phyloP scores from a whole-genome alignment of 2,113 vertebrate genomes.

The Lichenostomus cassidix region DNA sequence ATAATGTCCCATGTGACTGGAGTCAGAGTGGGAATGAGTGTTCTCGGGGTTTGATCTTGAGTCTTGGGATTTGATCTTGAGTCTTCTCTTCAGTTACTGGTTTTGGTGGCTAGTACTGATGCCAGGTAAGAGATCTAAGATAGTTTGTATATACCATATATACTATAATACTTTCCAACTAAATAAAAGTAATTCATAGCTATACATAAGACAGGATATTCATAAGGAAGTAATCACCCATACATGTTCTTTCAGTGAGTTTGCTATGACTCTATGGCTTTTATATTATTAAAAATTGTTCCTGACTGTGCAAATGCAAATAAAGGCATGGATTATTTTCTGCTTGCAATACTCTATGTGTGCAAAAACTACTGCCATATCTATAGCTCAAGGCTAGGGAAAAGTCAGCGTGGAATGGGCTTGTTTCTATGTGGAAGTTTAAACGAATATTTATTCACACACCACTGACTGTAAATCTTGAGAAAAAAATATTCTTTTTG shows the following conservation, averaged over 20 bases:
- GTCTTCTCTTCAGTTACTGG: background rate
- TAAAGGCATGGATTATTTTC: background rate
- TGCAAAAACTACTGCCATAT: background rate
- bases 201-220: background rate
- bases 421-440: background rate
- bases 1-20: background rate
- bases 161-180: background rate
- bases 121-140: background rate
- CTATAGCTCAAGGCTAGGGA: background rate
- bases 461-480: background rate
- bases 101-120: background rate
- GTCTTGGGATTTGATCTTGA: background rate
- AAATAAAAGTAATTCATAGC: background rate
- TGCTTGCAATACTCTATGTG: background rate
- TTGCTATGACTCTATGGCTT: background rate
- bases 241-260: background rate
- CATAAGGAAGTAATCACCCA: background rate
- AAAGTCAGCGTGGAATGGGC: background rate
- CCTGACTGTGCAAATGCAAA: background rate
- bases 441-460: background rate
- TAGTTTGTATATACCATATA: background rate
- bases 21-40: background rate
- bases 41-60: background rate
- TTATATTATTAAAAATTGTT: background rate
- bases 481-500: background rate